These are phyloP conservation scores for Astur gentilis DNA, from an alignment of 2,113 vertebrate genomes.

Conservation along the genomic window DNA sequence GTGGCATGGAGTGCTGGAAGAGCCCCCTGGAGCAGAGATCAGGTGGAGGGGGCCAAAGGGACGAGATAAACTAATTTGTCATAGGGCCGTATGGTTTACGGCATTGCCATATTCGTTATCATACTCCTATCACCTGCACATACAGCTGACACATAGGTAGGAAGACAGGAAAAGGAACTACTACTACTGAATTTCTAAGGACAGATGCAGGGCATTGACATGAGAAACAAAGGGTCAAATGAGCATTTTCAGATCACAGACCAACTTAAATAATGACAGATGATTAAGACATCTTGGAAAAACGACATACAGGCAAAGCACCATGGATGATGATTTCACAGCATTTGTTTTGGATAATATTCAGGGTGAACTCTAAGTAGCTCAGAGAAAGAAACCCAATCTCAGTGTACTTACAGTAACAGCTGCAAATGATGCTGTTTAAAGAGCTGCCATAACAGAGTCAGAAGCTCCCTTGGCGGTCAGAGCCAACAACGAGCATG, in stretches of 20 bases:
- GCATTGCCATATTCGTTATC: neutral
- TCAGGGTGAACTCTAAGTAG: neutral
- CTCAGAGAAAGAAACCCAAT: neutral
- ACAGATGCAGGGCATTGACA: neutral
- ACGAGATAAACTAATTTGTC: neutral
- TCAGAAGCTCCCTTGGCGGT: neutral
- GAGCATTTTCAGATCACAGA: neutral
- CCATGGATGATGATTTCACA: neutral
- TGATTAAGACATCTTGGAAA: neutral
- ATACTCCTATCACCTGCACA: neutral
- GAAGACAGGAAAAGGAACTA: neutral
- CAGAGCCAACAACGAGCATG: neutral
- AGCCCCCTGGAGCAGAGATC: neutral
- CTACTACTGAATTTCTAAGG: neutral
- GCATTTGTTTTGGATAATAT: neutral
- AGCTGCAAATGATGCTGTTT: neutral
- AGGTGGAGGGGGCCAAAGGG: neutral
- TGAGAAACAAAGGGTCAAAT: neutral
- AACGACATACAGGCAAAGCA: neutral
- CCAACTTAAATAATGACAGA: neutral
- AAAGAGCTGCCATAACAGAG: neutral
- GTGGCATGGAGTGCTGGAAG: neutral
- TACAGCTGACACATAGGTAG: fast-evolving
- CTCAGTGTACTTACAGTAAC: neutral
- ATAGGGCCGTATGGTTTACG: neutral